A percentile compares a stretch with the other conserved stretches of the same genome.
Conservation (phyloP, 2,888 invertebrate genomes). For the Drosophila recens region DNA sequence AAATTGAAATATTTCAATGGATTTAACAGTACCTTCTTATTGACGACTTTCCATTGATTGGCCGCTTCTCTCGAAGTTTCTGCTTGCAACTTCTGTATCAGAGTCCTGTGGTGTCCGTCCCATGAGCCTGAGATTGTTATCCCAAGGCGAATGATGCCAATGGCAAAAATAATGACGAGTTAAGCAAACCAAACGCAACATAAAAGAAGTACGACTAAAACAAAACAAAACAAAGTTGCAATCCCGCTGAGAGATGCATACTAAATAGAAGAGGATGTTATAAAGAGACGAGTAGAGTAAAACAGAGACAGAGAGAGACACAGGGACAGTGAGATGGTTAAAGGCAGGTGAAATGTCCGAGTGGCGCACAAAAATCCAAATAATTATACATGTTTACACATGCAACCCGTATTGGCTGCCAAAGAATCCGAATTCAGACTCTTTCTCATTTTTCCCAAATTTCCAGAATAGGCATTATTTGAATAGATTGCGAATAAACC, state of each 20-base stretch:
- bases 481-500: neutral
- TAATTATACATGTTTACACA: conserved; percentile 30
- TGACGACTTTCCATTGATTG: conserved; percentile 14
- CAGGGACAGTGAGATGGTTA: neutral
- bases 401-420: conserved; percentile 4
- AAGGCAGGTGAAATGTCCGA: neutral
- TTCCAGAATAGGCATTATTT: neutral
- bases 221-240: conserved; percentile 6
- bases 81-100: neutral
- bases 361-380: conserved; percentile 22
- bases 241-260: conserved; percentile 12
- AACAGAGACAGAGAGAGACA: neutral
- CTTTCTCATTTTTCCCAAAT: neutral
- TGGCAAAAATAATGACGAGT: conserved; percentile 5
- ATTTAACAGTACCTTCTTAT: neutral
- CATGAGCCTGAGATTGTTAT: neutral
- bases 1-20: neutral
- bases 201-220: neutral
- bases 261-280: neutral
- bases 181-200: conserved; percentile 6
- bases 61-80: neutral
- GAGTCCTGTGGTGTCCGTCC: conserved; percentile 10
- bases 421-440: neutral
- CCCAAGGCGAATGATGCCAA: conserved; percentile 5
- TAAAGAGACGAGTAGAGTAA: too few relatives aligned